Conservation (phyloP, 1,140 invertebrate genomes). For the Scaptodrosophila lebanonensis region DNA sequence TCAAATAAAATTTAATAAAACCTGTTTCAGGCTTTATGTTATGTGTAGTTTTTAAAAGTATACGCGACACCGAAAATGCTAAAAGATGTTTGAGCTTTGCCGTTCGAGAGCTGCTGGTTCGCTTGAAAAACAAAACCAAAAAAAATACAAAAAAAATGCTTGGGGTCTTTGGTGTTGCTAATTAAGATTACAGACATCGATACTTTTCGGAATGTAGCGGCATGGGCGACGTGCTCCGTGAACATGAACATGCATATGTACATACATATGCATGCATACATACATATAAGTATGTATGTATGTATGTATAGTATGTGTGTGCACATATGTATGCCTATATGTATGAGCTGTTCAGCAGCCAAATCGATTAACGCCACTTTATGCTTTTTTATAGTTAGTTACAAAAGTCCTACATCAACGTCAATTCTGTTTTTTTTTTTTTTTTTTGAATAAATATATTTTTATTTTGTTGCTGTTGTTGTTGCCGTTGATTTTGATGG, state of each 20-base stretch:
- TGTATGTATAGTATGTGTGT: constrained; percentile 2
- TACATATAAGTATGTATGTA: constrained; percentile 6
- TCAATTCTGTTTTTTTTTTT: no score
- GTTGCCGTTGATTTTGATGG: constrained; percentile 22
- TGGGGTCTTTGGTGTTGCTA: constrained; percentile 61
- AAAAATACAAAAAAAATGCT: no score
- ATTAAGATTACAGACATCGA: constrained; percentile 74
- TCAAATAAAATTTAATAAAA: constrained; percentile 23
- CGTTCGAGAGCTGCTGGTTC: constrained; percentile 26
- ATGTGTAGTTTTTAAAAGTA: constrained; percentile 25
- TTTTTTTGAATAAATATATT: no score
- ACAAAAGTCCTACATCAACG: constrained; percentile 60
- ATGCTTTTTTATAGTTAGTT: not conserved
- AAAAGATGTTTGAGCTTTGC: constrained; percentile 56
- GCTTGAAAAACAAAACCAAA: no score
- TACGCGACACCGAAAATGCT: constrained; percentile 60
- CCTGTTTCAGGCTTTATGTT: constrained; percentile 32
- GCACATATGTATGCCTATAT: constrained; percentile 1
- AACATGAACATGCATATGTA: no score
- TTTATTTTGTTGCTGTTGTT: no score
- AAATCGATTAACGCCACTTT: constrained; percentile 38
- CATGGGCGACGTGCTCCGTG: no score
- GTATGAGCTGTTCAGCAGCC: constrained; percentile 29
- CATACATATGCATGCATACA: constrained; percentile 42
- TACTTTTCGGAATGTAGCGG: constrained; percentile 66